Evolutionary conservation across 1,140 invertebrate genomes (phyloP).

Genomic region (Pemphigus obesinymphae): DNA sequence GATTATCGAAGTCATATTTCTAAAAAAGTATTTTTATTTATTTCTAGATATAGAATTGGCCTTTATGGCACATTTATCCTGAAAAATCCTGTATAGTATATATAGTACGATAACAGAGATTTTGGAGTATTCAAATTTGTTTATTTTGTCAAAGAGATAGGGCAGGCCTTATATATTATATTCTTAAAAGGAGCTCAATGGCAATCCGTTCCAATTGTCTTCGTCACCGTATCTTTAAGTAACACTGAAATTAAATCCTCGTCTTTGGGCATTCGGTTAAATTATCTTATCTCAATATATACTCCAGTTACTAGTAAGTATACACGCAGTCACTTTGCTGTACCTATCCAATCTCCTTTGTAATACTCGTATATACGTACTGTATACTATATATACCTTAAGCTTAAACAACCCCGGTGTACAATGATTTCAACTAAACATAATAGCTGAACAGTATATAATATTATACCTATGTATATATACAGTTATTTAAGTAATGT

Average conservation of each 20-base stretch:
- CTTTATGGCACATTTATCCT: too few relatives aligned
- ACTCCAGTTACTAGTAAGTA: background rate
- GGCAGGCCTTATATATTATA: background rate
- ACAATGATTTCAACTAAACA: too few relatives aligned
- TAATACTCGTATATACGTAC: too few relatives aligned
- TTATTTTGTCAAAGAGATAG: background rate
- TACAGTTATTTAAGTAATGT: too few relatives aligned
- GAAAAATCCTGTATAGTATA: too few relatives aligned
- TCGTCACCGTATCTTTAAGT: background rate
- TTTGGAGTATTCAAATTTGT: background rate
- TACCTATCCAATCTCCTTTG: background rate
- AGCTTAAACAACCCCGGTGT: too few relatives aligned
- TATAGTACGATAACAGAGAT: background rate
- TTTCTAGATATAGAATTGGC: too few relatives aligned
- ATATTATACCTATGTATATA: too few relatives aligned
- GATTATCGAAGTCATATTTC: too few relatives aligned
- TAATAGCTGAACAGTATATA: too few relatives aligned
- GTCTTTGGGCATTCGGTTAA: background rate
- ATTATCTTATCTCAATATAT: conserved; percentile 1
- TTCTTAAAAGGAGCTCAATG: background rate
- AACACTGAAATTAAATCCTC: conserved; percentile 18
- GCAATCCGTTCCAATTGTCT: background rate
- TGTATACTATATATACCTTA: too few relatives aligned
- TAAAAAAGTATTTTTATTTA: too few relatives aligned
- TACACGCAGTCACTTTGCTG: background rate